Evolutionary conservation across 2,888 invertebrate species (phyloP), one percentile per base, ranked within the genome.

Genomic region (Bruchidius siliquastri): DNA sequence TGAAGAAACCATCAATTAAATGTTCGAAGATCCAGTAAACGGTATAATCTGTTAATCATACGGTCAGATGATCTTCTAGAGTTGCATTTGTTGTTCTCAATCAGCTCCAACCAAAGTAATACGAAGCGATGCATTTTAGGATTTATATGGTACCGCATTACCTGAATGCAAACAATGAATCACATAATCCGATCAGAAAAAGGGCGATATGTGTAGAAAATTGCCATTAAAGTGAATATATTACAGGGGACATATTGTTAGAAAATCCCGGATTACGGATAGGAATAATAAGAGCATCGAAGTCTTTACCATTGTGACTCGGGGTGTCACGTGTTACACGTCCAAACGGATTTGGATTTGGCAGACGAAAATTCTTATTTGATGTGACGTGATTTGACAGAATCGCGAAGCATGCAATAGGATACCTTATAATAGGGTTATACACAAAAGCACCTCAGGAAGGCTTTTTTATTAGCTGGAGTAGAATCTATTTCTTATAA

Each of bases 151-250:
- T 4, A n/a, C 18, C 69, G 69, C 20, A 26, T 26, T 26, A 69
- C 22, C 71, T 71, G 22, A 13, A 30, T 20, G 18, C 30, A 30
- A 20, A 79, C 78, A 80, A 80, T 79, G 73, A 73, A 22, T 30
- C 21, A 49, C 72, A 76, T 84, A 84, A 84, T 85, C 84, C 83
- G 79, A 80, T 82, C 80, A 79, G 49, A 82, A 84, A 84, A 84
- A 81, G 84, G 83, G 83, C 82, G 84, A 85, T 84, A 83, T 84
- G 82, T 83, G 83, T 81, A 83, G 84, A 84, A 85, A 84, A 85
- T 84, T 83, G 82, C 83, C 83, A 85, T 84, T 84, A 84, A 84
- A 84, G 81, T 82, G 84, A 84, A 85, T 85, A 84, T 82, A 83
- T 85, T 84, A 84, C 81, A 80, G 72, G 73, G 72, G 76, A 71